Evolutionary conservation across 2,888 invertebrate genomes (phyloP).

Genomic region (Odontocolon sp.): DNA sequence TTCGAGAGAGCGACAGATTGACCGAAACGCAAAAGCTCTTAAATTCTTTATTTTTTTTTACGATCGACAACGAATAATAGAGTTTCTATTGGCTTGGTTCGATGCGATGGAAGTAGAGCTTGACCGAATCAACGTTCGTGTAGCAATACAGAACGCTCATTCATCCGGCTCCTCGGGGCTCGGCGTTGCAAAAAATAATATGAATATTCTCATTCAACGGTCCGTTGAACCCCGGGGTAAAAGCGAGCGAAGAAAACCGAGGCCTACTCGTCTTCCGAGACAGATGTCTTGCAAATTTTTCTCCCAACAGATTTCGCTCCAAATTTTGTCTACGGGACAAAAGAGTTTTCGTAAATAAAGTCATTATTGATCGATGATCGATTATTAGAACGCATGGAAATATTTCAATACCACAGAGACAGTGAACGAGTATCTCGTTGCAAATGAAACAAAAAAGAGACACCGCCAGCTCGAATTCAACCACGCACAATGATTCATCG

Average conservation of each 20-base stretch:
- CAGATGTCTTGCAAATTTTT: slow-evolving; percentile 54
- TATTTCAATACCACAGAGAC: too few relatives aligned
- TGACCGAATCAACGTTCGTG: slow-evolving; percentile 51
- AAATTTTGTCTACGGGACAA: not conserved
- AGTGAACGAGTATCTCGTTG: slow-evolving; percentile 8
- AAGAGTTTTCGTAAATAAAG: not conserved
- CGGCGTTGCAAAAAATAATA: slow-evolving; percentile 44
- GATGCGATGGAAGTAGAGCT: slow-evolving; percentile 56
- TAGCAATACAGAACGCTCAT: slow-evolving; percentile 55
- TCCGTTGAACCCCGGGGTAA: slow-evolving; percentile 52
- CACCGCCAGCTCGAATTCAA: slow-evolving; percentile 63
- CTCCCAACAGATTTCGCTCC: not conserved
- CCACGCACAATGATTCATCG: slow-evolving; percentile 69
- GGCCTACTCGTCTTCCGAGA: slow-evolving; percentile 34
- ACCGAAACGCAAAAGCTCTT: not conserved
- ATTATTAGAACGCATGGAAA: not conserved
- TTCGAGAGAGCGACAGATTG: not conserved
- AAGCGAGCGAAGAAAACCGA: slow-evolving; percentile 11
- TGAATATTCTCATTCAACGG: slow-evolving; percentile 59
- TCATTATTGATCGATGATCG: not conserved
- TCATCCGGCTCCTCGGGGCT: slow-evolving; percentile 51
- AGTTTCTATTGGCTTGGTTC: slow-evolving; percentile 38
- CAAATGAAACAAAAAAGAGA: slow-evolving; percentile 31
- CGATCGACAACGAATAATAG: slow-evolving; percentile 38
- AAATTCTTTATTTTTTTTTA: slow-evolving; percentile 34